A percentile compares a stretch with the other conserved stretches of the same genome.
These are phyloP conservation scores for Lathronympha strigana DNA, from an alignment of 2,888 invertebrate species.

Conservation along the genomic window DNA sequence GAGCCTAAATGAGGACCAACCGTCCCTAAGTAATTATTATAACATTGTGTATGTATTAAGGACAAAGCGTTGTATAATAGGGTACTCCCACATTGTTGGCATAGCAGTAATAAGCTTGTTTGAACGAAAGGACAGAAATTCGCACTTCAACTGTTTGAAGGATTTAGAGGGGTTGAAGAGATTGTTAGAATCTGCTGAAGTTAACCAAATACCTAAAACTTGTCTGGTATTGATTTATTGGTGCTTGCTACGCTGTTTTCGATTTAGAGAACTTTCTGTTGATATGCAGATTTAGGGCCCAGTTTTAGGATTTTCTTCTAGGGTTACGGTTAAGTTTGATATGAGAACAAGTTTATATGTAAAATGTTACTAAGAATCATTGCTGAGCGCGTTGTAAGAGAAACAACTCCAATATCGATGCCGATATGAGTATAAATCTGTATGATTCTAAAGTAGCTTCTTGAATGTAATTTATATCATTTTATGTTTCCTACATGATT, in stretches of 20 bases:
- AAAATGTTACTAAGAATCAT: too few relatives aligned
- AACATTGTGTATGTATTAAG: slow-evolving; percentile 32
- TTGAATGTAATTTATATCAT: too few relatives aligned
- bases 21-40: slow-evolving; percentile 14
- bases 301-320: background rate
- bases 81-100: slow-evolving; percentile 24
- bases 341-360: background rate
- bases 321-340: background rate
- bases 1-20: background rate
- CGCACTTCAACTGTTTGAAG: slow-evolving; percentile 28
- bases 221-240: background rate
- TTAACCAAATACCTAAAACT: background rate
- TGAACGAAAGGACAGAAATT: slow-evolving; percentile 22
- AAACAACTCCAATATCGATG: background rate
- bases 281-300: background rate
- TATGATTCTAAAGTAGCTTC: too few relatives aligned
- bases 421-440: too few relatives aligned
- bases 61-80: slow-evolving; percentile 21
- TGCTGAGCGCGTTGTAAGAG: background rate
- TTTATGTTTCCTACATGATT: too few relatives aligned
- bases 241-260: background rate
- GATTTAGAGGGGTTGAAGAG: background rate
- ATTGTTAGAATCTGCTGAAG: background rate
- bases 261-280: background rate
- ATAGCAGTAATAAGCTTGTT: slow-evolving; percentile 28